phyloP scores from a whole-genome alignment of 2,888 invertebrate genomes.

The Malachius bipustulatus region DNA sequence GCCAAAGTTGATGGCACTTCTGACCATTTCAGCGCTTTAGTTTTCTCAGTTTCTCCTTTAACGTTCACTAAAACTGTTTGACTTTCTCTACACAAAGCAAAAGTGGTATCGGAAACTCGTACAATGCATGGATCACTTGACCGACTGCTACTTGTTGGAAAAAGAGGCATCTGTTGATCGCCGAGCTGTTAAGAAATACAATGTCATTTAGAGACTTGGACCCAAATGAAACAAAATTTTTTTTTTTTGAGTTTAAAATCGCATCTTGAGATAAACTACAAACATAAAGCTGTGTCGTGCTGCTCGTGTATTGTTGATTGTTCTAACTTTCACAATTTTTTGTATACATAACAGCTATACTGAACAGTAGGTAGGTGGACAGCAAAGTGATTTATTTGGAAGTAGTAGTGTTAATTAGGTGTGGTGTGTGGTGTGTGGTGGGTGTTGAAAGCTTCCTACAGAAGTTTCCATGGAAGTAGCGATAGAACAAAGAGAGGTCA shows the following conservation, averaged over 20 bases:
- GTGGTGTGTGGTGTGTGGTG: too few relatives aligned
- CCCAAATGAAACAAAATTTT: slow-evolving; percentile 23
- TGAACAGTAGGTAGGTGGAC: too few relatives aligned
- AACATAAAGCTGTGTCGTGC: background rate
- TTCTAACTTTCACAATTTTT: too few relatives aligned
- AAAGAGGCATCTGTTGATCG: slow-evolving; percentile 67
- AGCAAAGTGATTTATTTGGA: too few relatives aligned
- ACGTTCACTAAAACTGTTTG: slow-evolving; percentile 78
- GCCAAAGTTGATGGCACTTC: slow-evolving; percentile 64
- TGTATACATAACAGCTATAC: too few relatives aligned
- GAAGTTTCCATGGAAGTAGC: too few relatives aligned
- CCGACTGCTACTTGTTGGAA: slow-evolving; percentile 68
- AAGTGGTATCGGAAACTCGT: slow-evolving; percentile 60
- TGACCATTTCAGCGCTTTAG: slow-evolving; percentile 66
- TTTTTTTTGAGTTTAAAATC: slow-evolving; percentile 13
- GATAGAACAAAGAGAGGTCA: too few relatives aligned
- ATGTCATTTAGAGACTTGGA: too few relatives aligned
- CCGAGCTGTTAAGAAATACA: slow-evolving; percentile 30
- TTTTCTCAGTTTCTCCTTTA: slow-evolving; percentile 53
- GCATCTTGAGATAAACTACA: slow-evolving; percentile 20
- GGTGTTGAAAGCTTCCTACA: too few relatives aligned
- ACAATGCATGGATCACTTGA: slow-evolving; percentile 74
- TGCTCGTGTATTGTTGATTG: too few relatives aligned
- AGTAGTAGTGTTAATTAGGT: too few relatives aligned
- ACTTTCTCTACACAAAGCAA: slow-evolving; percentile 77